Base-by-base conservation (phyloP, 2,888 invertebrate genomes). In the Toxonevra muliebris region DNA sequence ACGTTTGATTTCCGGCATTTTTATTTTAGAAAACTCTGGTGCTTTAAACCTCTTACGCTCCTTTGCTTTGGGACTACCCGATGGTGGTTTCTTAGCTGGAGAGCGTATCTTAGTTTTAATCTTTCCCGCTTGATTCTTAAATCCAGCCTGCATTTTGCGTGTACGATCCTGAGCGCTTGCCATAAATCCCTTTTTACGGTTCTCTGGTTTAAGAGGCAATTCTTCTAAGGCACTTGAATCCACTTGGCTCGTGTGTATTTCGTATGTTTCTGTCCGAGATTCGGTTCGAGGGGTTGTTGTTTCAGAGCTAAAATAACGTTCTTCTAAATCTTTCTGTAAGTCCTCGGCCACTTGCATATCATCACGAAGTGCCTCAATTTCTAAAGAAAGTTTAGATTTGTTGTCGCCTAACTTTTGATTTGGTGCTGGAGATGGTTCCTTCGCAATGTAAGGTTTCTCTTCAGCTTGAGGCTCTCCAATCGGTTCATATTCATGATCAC, bases 401-500 rank as follows among this genome's bases (percentile, higher is more conserved):
- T 61, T 62, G 9, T 54, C 45, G 12, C 59, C 11, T 53, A 50
- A 7, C 11, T 55, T 61, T 2, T 4, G 30, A 48, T 30, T 59
- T 60, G 53, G 70, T 50, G 68, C 67, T 68, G 75, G 73, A 65
- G 75, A 72, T 52, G 76, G 52, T 73, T 81, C 80, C 71, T 78
- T 76, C 30, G 69, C 73, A 42, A 72, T 66, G 68, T 71, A 63
- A 45, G 69, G 63, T 45, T 62, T 57, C 30, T 71, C 74, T 66
- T 70, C 76, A 69, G 74, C 71, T 61, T 76, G 87, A 73, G 92
- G 91, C 78, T 91, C 91, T 82, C 92, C 93, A 84, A 95, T 92
- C 77, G 94, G 93, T 88, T 95, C 95, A 87, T 95, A 95, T 87
- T 95, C 94, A 90, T 95, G 95, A 89, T 95, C 95, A 89, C 95